A percentile compares a stretch with the other conserved stretches of the same genome.
Conservation (phyloP, 2,113 vertebrate species). For the Zingel zingel region DNA sequence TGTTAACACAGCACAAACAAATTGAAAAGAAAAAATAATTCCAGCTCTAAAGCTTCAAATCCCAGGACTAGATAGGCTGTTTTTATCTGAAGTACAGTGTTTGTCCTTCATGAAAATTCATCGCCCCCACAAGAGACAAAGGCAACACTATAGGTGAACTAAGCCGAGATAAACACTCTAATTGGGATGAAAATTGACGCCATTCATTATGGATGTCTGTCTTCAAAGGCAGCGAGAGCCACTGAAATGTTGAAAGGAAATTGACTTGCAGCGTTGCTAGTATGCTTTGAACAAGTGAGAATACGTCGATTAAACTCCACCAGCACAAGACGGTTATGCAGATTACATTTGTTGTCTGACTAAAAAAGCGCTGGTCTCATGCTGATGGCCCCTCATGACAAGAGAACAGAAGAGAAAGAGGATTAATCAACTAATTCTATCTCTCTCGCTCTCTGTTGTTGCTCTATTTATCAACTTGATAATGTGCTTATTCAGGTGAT, state of each 20-base stretch:
- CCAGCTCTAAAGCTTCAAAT: constrained; percentile 77
- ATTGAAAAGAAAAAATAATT: constrained; percentile 76
- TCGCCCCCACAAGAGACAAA: constrained; percentile 72
- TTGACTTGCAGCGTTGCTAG: constrained; percentile 67
- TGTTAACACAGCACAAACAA: constrained; percentile 78
- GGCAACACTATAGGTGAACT: constrained; percentile 81
- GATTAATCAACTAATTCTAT: constrained; percentile 60
- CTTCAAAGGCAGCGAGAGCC: constrained; percentile 79
- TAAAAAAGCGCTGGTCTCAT: constrained; percentile 64
- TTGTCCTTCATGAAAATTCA: constrained; percentile 85
- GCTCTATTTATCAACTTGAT: constrained; percentile 67
- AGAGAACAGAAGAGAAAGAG: constrained; percentile 49
- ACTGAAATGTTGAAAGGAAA: constrained; percentile 80
- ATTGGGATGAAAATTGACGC: constrained; percentile 82
- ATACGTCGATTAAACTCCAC: constrained; percentile 68
- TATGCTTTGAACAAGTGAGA: constrained; percentile 74
- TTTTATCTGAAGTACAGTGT: constrained; percentile 77
- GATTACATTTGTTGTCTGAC: constrained; percentile 68
- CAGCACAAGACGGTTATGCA: constrained; percentile 65
- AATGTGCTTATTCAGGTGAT: constrained; percentile 58
- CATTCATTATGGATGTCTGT: constrained; percentile 79
- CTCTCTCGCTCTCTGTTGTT: constrained; percentile 52
- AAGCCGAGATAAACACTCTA: constrained; percentile 83
- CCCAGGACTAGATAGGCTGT: constrained; percentile 74
- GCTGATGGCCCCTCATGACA: constrained; percentile 56